These are phyloP conservation scores for Leptinotarsa haldemani DNA, from an alignment of 2,888 invertebrate genomes.

Conservation along the genomic window DNA sequence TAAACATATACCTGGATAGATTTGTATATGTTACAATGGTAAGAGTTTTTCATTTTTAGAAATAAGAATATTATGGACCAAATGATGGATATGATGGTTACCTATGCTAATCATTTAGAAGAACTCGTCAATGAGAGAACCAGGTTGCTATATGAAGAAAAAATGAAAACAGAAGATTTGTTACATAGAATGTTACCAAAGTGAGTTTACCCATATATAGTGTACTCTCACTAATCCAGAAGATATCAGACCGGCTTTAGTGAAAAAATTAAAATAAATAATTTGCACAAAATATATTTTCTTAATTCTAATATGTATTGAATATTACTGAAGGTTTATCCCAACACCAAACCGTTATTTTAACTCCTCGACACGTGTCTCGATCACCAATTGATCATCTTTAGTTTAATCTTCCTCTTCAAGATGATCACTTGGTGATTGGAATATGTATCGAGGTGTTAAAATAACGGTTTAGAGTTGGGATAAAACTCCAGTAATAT, in stretches of 20 bases:
- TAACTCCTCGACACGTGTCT: no score
- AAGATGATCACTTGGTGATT: no score
- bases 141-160: conserved; percentile 88
- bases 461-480: no score
- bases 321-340: no score
- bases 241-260: no score
- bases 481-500: no score
- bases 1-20: neutral
- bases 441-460: no score
- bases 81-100: conserved; percentile 99
- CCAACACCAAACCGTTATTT: no score
- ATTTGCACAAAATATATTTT: neutral
- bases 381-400: no score
- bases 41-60: conserved; percentile 65
- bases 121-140: conserved; percentile 94
- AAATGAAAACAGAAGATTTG: conserved; percentile 92
- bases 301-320: no score
- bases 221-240: neutral
- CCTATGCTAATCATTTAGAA: conserved; percentile 94
- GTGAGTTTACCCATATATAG: conserved; percentile 67
- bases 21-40: no score
- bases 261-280: neutral
- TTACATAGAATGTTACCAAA: conserved; percentile 94
- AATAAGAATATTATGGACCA: conserved; percentile 94
- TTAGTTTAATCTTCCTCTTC: no score